Evolutionary conservation across 1,140 invertebrate genomes (phyloP), one percentile per base, ranked within the genome.

Genomic region (Goniozus legneri): DNA sequence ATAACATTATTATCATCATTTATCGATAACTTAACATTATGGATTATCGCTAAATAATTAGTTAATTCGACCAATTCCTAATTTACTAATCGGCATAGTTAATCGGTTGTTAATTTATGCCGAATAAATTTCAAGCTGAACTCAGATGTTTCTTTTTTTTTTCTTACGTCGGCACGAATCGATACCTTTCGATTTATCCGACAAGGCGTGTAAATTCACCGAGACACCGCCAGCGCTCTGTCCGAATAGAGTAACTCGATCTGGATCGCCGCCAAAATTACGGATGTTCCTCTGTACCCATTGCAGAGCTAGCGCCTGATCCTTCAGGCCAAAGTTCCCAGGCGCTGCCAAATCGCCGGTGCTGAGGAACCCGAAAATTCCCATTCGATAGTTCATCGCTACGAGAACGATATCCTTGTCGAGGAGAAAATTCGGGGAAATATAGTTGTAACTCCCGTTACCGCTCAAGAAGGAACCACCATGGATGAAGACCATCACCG

Each of bases 361-460:
- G 13, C 15, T 19, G 8, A 37, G 18, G 14, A 12, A 46, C 56
- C 83, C 82, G 46, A 84, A 67, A 0, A 79, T 65, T 3, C 83
- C 84, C 8, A 87, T 58, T 33, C 84, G 71, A 48, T 85, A 86
- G 52, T 85, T 83, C 2, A 82, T 49, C 0, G 79, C 77, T 2
- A 85, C 81, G 2, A 84, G 60, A 20, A 85, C 73, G 2, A 85
- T 66, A 39, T 79, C 71, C 3, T 80, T 72, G 27, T 75, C 64
- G 3, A 80, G 57, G 8, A 85, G 73, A 50, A 79, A 77, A 45
- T 78, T 75, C 2, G 79, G 30, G n/a, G 4, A 27, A n/a, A n/a
- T n/a, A 27, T 27, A 27, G 4, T 27, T 27, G 24, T 27, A 10
- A 10, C 10, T 6, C 24, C 24, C 24, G 10, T 27, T 10, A 10